Conservation (phyloP, 1,140 invertebrate species). For the Nasonia longicornis region DNA sequence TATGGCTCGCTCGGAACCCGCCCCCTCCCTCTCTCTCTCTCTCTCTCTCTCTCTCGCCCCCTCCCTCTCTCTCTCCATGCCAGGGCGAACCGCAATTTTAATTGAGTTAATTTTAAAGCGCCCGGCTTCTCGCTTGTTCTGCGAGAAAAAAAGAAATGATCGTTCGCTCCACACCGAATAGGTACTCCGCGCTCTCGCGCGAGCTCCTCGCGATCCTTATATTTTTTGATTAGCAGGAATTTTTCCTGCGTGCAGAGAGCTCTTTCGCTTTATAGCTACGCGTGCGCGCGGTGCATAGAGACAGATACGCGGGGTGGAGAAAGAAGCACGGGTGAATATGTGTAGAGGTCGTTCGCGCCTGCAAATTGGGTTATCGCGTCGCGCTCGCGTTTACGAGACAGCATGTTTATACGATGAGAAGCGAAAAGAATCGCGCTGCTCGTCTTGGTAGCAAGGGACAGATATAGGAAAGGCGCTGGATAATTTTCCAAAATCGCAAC, state of each 20-base stretch:
- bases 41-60: no score
- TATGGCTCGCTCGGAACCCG: background rate
- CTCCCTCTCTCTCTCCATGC: background rate
- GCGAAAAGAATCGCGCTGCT: no score
- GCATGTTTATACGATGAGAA: no score
- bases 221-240: conserved; percentile 2
- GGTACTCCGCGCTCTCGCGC: background rate
- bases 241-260: background rate
- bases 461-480: background rate
- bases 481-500: background rate
- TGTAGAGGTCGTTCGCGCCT: background rate
- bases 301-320: background rate
- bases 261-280: background rate
- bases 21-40: background rate
- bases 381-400: no score
- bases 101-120: conserved; percentile 55
- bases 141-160: background rate
- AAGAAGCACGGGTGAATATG: background rate
- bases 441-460: no score
- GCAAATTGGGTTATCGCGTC: background rate
- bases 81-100: conserved; percentile 50
- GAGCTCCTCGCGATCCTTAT: background rate
- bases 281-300: background rate
- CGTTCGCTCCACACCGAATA: background rate
- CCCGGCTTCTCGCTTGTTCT: background rate